These are phyloP conservation scores for Urophycis tenuis DNA, from an alignment of 2,797 vertebrate species.

Conservation along the genomic window DNA sequence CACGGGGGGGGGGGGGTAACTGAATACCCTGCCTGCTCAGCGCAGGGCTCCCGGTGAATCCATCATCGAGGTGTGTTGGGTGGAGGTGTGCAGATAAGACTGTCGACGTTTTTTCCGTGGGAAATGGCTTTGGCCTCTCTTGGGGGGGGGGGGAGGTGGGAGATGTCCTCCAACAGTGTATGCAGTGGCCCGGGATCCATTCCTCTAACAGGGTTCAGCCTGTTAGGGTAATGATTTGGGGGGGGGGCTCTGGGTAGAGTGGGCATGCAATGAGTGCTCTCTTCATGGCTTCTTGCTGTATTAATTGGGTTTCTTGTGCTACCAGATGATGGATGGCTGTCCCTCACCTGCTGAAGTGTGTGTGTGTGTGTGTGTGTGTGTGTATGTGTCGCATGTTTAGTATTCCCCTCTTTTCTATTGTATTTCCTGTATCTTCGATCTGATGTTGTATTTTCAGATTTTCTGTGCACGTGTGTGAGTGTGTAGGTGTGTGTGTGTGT, in stretches of 20 bases:
- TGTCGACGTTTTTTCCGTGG: not conserved
- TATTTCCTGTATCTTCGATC: not conserved
- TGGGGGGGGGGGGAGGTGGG: no score
- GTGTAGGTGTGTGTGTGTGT: not conserved
- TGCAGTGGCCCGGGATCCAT: not conserved
- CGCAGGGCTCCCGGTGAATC: no score
- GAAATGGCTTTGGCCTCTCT: not conserved
- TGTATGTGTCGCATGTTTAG: not conserved
- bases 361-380: slow-evolving; percentile 4
- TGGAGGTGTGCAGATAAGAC: not conserved
- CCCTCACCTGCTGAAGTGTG: not conserved
- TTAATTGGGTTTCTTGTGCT: not conserved
- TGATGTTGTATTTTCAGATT: not conserved
- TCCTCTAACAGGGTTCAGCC: not conserved
- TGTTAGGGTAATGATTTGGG: not conserved
- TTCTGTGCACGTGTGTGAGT: not conserved
- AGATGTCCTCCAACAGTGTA: not conserved
- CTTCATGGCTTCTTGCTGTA: not conserved
- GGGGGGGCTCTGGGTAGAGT: not conserved
- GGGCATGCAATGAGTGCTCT: not conserved
- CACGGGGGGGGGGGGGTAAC: not conserved
- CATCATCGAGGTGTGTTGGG: no score
- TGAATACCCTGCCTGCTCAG: no score
- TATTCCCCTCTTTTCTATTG: not conserved
- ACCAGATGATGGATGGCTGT: not conserved